Conservation (phyloP, 2,888 invertebrate genomes). For the Rhagonycha fulva region DNA sequence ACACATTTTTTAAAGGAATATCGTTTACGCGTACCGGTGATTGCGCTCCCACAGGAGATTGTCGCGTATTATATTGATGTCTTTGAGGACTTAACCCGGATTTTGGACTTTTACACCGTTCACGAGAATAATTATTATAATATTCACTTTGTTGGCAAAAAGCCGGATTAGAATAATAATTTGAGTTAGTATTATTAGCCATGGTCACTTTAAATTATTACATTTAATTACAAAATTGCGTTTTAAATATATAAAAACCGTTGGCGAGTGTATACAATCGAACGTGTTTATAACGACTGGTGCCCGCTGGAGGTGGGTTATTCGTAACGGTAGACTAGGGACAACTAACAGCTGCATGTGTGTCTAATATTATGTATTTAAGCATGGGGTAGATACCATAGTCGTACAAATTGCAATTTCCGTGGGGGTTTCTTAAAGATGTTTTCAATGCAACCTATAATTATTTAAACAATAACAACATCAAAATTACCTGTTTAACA, state of each 20-base stretch:
- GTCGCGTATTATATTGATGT: conserved; percentile 37
- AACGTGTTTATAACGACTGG: conserved; percentile 43
- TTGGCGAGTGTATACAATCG: conserved; percentile 32
- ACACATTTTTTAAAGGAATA: conserved; percentile 23
- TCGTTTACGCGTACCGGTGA: conserved; percentile 43
- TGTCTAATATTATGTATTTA: conserved; percentile 51
- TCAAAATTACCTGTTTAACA: not conserved
- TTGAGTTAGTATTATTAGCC: conserved; percentile 41
- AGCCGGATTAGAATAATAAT: conserved; percentile 79
- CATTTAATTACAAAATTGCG: not conserved
- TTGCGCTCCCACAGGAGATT: conserved; percentile 53
- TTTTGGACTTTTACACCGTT: conserved; percentile 30
- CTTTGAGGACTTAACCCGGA: conserved; percentile 31
- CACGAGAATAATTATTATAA: conserved; percentile 51
- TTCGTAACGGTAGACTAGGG: conserved; percentile 48
- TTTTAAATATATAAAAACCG: conserved; percentile 28
- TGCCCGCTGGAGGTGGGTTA: conserved; percentile 36
- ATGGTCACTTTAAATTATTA: conserved; percentile 24
- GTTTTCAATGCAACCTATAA: not conserved
- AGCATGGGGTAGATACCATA: conserved; percentile 53
- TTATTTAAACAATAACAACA: not conserved
- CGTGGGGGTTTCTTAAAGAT: not conserved
- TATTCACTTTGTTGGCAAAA: conserved; percentile 80
- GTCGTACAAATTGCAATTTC: conserved; percentile 39
- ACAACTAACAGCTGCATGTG: conserved; percentile 51